Base-by-base conservation (phyloP, 1,140 invertebrate species). In the Drosophila grimshawi region DNA sequence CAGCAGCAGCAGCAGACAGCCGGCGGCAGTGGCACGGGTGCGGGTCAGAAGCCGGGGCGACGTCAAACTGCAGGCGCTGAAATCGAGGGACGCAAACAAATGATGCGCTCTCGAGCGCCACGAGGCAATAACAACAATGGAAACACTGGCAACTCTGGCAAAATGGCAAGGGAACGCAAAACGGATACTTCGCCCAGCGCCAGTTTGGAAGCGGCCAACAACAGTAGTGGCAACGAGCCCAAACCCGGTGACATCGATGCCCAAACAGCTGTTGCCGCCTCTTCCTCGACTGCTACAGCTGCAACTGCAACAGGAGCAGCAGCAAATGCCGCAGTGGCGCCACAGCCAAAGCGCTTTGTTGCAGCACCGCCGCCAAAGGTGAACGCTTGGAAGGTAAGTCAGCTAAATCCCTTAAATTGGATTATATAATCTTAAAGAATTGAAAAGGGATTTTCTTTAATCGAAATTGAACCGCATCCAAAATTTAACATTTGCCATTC, bases 301-400 rank as follows among this genome's bases (percentile, higher is more conserved):
- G 52, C 81, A 59, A 19, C 19, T 19, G 27, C 65, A 52, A 35
- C 63, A 53, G 55, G 55, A 27, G 6, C 52, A 2, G 64, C 49
- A 27, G 6, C 52, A 2, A 60, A 43, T 5, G 48, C 75, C 4
- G 63, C 72, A 57, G 79, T 55, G 30, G 76, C 64, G 32, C 46
- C 81, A 45, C 91, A 83, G 45, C 93, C 93, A 52, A 94, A 93
- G 70, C 92, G 93, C 29, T 94, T 93, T 80, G 91, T 94, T 19
- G 93, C 92, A 81, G 93, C 93, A 37, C 93, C 93, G 48, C 81
- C 93, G 64, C 93, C 93, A 37, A 94, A 94, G 89, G 93, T 93
- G n/a, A 94, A 94, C 83, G 93, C 93, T 33, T 94, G 93, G 93
- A 93, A 94, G 91, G 88, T 93, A 49, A 93, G 93, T 92, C 5